Evolutionary conservation across 23 tunicate genomes (phyloP).

Genomic region (Phallusia fumigata): DNA sequence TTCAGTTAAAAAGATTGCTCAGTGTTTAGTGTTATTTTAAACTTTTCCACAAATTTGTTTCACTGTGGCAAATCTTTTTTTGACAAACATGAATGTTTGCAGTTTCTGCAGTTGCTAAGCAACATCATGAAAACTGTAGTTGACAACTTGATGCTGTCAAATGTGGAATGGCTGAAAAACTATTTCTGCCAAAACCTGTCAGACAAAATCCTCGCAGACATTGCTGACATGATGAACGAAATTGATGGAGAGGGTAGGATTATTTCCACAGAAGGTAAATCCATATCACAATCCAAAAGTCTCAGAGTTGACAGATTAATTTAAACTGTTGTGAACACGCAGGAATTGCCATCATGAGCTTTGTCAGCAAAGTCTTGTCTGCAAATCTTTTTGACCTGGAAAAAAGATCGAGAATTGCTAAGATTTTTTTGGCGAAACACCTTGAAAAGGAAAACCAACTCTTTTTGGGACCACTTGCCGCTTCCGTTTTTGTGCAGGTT

Average conservation of each 20-base stretch:
- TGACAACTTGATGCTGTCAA: slow-evolving; percentile 17
- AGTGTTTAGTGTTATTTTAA: no score
- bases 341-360: slow-evolving; percentile 45
- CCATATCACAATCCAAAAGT: neutral
- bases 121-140: slow-evolving; percentile 15
- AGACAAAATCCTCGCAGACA: slow-evolving; percentile 20
- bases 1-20: no score
- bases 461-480: slow-evolving; percentile 44
- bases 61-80: no score
- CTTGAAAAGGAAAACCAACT: slow-evolving; percentile 28
- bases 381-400: slow-evolving; percentile 15
- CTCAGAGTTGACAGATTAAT: neutral
- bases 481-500: slow-evolving; percentile 46
- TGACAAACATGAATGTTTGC: neutral
- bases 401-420: slow-evolving; percentile 24
- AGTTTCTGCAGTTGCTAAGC: slow-evolving; percentile 24
- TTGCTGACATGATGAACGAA: slow-evolving; percentile 25
- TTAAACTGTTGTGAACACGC: neutral
- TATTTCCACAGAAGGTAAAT: slow-evolving; percentile 27
- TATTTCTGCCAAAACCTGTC: slow-evolving; percentile 28
- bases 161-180: neutral
- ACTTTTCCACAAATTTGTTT: no score
- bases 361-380: slow-evolving; percentile 39
- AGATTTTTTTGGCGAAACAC: slow-evolving; percentile 17
- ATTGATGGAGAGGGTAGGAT: slow-evolving; percentile 18